Conservation (phyloP, 2,888 invertebrate genomes). For the Philhelius pedissequus region DNA sequence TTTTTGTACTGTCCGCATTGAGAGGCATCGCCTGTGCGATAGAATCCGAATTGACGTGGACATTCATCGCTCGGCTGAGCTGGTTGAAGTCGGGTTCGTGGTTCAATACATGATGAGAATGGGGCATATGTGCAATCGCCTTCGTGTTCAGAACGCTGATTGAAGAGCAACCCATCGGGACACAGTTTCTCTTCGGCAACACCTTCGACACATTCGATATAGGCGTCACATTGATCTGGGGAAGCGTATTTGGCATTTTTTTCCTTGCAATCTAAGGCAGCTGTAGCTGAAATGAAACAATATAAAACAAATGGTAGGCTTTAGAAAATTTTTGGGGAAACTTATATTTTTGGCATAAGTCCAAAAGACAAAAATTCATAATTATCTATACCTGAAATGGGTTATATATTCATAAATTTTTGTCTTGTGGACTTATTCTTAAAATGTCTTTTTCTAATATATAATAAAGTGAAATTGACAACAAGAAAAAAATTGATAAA, state of each 20-base stretch:
- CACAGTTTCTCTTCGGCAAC: conserved; percentile 87
- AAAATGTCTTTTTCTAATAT: no score
- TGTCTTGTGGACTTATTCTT: no score
- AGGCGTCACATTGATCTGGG: conserved; percentile 86
- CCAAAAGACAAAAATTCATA: no score
- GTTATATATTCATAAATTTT: no score
- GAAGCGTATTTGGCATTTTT: conserved; percentile 85
- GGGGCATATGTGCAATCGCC: conserved; percentile 91
- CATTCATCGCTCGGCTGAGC: conserved; percentile 85
- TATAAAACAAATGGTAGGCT: no score
- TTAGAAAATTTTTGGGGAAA: no score
- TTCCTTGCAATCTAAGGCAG: conserved; percentile 80
- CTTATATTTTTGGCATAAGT: no score
- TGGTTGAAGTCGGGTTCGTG: conserved; percentile 82
- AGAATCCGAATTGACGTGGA: conserved; percentile 83
- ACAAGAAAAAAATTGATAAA: no score
- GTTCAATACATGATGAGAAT: conserved; percentile 86
- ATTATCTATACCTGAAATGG: no score
- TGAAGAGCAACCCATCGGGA: conserved; percentile 90
- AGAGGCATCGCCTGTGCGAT: conserved; percentile 82
- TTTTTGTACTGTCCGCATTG: conserved; percentile 90
- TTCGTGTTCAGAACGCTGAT: conserved; percentile 80
- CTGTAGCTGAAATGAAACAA: conserved; percentile 70
- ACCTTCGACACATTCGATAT: conserved; percentile 86
- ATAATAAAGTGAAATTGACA: no score